Conservation (phyloP, 1,140 invertebrate species). For the Leucophenga varia region DNA sequence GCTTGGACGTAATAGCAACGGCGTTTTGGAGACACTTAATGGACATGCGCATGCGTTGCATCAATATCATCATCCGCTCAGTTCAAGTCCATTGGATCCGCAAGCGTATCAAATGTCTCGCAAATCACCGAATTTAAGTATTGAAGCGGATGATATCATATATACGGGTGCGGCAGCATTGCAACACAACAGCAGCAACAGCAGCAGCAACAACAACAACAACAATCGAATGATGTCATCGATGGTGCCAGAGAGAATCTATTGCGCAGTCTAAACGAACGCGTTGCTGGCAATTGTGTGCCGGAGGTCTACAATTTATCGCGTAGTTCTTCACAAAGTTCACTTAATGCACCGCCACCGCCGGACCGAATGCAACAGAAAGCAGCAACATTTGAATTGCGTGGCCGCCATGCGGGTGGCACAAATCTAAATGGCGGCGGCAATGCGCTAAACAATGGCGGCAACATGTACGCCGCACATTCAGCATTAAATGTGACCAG, state of each 20-base stretch:
- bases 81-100: conserved; percentile 56
- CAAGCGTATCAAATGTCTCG: conserved; percentile 57
- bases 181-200: conserved; percentile 22
- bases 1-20: conserved; percentile 60
- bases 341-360: conserved; percentile 13
- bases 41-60: conserved; percentile 25
- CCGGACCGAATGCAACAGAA: conserved; percentile 47
- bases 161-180: conserved; percentile 13
- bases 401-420: conserved; percentile 31
- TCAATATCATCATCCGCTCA: conserved; percentile 55
- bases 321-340: conserved; percentile 34
- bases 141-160: conserved; percentile 33
- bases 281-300: conserved; percentile 13
- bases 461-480: conserved; percentile 24
- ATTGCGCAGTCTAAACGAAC: too few relatives aligned
- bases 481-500: conserved; percentile 30
- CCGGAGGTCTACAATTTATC: conserved; percentile 32
- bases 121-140: conserved; percentile 48
- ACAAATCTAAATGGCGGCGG: conserved; percentile 12
- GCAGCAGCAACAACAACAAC: conserved; percentile 1
- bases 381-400: conserved; percentile 52
- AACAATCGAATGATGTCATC: conserved; percentile 2
- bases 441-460: neutral
- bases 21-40: conserved; percentile 42
- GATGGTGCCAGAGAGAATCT: conserved; percentile 4